Evolutionary conservation across 2,113 vertebrate genomes (phyloP), one percentile per base, ranked within the genome.

Genomic region (Dasyornis broadbenti): DNA sequence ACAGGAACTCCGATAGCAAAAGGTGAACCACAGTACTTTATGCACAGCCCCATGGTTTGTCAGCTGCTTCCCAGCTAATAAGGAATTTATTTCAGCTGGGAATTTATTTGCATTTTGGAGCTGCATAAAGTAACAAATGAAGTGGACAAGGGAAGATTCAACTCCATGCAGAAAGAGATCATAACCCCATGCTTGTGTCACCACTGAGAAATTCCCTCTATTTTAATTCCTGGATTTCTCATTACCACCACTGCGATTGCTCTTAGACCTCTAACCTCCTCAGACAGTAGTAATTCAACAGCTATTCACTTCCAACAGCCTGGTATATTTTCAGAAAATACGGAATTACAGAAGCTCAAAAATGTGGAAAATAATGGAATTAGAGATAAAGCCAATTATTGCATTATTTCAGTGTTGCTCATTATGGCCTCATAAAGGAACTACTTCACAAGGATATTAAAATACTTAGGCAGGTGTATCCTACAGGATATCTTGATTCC

Each of bases 261-360:
- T 94, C 50, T 84, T 28, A 76, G 15, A 49, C 15, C 52, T 77
- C 28, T 44, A 60, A 71, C 30, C 13, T 30, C 64, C 65, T 86
- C 8, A 92, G 73, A 65, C 37, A 86, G 52, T 7, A 80, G 40
- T n/a, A 89, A 76, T 68, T 91, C 56, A 90, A 69, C 1, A 60
- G 23, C 71, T 89, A 91, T 93, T 97, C 95, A 97, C 94, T 80
- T 76, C 96, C 95, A 97, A 96, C 94, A 95, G 49, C 76, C 82
- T 70, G 31, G 33, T 72, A 9, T 33, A 3, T 37, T 83, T 69
- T 75, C 45, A 79, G 79, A 91, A 88, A 85, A 76, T 7, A 4
- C 2, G 49, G n/a, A 70, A 56, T 45, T 27, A 83, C 3, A 47
- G 79, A 53, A 69, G 1, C 35, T 37, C 56, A 11, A 47, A 59